Percentiles rank a stretch among this genome's conserved stretches.
These are phyloP conservation scores for Drosophila willistoni DNA, from an alignment of 1,140 invertebrate genomes.

Conservation along the genomic window DNA sequence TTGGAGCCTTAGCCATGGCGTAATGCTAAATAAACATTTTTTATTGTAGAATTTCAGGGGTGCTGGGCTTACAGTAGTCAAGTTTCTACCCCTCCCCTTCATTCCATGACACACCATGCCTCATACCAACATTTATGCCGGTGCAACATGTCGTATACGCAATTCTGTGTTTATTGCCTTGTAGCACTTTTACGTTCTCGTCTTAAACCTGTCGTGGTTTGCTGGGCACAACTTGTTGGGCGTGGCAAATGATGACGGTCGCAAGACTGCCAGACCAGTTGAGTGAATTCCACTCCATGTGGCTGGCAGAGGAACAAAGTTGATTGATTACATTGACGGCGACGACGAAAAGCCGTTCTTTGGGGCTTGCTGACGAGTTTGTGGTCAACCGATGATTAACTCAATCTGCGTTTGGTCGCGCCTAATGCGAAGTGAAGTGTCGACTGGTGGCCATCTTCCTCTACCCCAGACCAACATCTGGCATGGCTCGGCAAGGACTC, in stretches of 20 bases:
- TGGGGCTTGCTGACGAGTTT: constrained; percentile 19
- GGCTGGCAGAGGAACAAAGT: constrained; percentile 23
- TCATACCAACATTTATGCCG: constrained; percentile 33
- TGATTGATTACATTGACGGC: constrained; percentile 56
- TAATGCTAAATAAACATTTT: constrained; percentile 52
- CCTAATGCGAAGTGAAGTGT: constrained; percentile 55
- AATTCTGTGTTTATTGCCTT: constrained; percentile 64
- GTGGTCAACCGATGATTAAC: constrained; percentile 61
- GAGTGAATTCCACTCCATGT: constrained; percentile 45
- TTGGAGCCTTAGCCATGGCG: constrained; percentile 1
- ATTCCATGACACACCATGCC: not conserved
- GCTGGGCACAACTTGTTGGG: constrained; percentile 35
- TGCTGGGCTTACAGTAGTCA: constrained; percentile 45
- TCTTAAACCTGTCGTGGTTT: not conserved
- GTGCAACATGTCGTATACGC: constrained; percentile 62
- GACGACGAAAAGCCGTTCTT: not conserved
- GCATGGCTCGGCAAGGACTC: not conserved
- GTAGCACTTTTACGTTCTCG: constrained; percentile 42
- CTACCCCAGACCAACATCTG: not conserved
- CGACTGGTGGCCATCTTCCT: constrained; percentile 21
- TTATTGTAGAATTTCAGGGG: constrained; percentile 54
- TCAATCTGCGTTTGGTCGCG: constrained; percentile 50
- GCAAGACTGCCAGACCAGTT: constrained; percentile 22
- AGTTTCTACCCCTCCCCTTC: constrained; percentile 4
- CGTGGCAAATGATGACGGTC: constrained; percentile 32